Evolutionary conservation across 1,140 invertebrate genomes (phyloP), one percentile per base, ranked within the genome.

Genomic region (Ericerus pela): DNA sequence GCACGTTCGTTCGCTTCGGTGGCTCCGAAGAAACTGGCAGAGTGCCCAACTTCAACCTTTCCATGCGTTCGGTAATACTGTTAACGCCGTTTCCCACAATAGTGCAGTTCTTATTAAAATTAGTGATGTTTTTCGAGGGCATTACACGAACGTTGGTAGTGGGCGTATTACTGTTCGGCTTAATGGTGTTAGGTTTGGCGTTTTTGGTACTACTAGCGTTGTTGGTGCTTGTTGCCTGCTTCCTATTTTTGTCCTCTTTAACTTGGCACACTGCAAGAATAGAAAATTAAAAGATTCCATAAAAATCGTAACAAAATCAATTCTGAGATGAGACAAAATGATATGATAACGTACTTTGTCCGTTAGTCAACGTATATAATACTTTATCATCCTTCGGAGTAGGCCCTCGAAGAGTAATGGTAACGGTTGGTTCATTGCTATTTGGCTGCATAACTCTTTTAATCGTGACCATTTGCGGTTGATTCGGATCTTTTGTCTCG

Each of bases 331-430:
- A 37, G 10, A 58, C 8, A 58, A 54, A 53, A 52, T 22, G 36
- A 55, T 11, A 29, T 38, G 3, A 28, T 1, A 33, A 57, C 29
- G 54, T 59, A 63, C 62, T 60, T 61, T 65, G 61, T 6, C 81
- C 81, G 66, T 84, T 84, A 2, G 84, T 75, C 43, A 85, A 68
- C 2, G 80, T 84, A 63, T 82, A 84, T 0, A 84, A 66, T 29
- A 85, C 74, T 65, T 81, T 79, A 62, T 85, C 82, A 63, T 83
- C 77, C 54, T 81, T 80, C 10, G 81, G 81, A 1, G 80, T 80
- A 60, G 80, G 78, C 12, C 81, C 82, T 62, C 84, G 82, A 11
- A 84, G 69, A 1, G 82, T 84, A 29, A 85, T 82, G 0, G 82
- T 85, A 2, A 85, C 82, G 5, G 79, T 81, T 27, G 82, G 80